Evolutionary conservation across 2,113 vertebrate genomes (phyloP), one percentile per base, ranked within the genome.

Genomic region (Penelope pileata): DNA sequence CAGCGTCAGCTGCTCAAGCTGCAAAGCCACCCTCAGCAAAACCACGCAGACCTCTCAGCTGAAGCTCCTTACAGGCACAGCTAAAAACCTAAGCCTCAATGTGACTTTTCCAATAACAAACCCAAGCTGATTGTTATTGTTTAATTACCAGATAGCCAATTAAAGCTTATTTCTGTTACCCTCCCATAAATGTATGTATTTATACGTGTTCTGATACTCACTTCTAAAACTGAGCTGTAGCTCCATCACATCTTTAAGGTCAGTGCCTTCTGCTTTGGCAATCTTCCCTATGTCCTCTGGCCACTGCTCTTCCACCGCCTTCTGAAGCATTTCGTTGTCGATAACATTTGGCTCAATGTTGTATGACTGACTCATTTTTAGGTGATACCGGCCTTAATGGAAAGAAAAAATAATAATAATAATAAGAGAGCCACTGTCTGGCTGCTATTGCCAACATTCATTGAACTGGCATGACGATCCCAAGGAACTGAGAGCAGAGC

Each of bases 221-320:
- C 99, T 96, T 96, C 92, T 98, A 93, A 97, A 98, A 93, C 98
- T 98, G 56, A 99, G 96, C n/a, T 96, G 96, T 78, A 99, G 96
- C 16, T 97, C 92, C 6, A 22, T 82, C 50, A 99, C 97, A 10
- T 98, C 97, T 67, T 96, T 92, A 30, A 98, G 97, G 32, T 97
- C 56, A 84, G 98, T 93, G 45, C 94, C 98, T 90, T 98, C 98
- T 19, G 36, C 86, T 75, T 96, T 97, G 73, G 91, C 96, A 82
- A 98, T 90, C 47, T 69, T 79, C 27, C 91, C 83, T 3, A 97
- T 96, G 63, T 98, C 96, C 9, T 98, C 97, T 69, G 92, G 97
- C 5, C 90, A 83, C 67, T 98, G 98, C 64, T 99, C 97, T n/a
- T 95, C 92, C 10, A 99, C 86, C 1, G 98, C 98, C 86, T 95